A percentile compares a stretch with the other conserved stretches of the same genome.
These are phyloP conservation scores for Candoia aspera DNA, from an alignment of 2,113 vertebrate genomes.

Conservation along the genomic window DNA sequence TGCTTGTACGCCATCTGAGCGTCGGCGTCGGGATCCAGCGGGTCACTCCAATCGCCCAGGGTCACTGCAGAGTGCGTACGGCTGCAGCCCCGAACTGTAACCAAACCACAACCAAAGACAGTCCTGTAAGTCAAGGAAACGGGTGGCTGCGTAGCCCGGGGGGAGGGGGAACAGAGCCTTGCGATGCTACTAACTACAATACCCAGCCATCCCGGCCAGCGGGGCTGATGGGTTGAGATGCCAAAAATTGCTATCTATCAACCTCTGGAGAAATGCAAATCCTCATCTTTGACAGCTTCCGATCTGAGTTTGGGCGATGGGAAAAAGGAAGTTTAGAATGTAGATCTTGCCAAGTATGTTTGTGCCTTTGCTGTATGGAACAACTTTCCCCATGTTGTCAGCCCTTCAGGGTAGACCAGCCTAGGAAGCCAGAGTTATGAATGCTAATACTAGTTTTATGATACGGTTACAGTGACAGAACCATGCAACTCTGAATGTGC, in stretches of 20 bases:
- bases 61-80: constrained; percentile 86
- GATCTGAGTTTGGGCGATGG: background rate
- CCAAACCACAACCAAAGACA: background rate
- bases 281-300: background rate
- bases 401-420: too few species aligned
- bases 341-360: background rate
- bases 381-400: too few species aligned
- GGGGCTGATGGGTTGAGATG: background rate
- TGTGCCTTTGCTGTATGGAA: background rate
- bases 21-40: constrained; percentile 82
- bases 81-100: constrained; percentile 84
- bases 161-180: background rate
- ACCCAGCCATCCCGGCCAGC: background rate
- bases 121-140: background rate
- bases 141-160: background rate
- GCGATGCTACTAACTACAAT: background rate
- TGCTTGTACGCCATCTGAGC: constrained; percentile 87
- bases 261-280: background rate
- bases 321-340: background rate
- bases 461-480: too few species aligned
- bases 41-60: constrained; percentile 88
- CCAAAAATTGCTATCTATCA: background rate
- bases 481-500: too few species aligned
- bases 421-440: too few species aligned
- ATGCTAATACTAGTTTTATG: too few species aligned